phyloP scores from a whole-genome alignment of 1,140 invertebrate genomes.

The Spodoptera frugiperda region DNA sequence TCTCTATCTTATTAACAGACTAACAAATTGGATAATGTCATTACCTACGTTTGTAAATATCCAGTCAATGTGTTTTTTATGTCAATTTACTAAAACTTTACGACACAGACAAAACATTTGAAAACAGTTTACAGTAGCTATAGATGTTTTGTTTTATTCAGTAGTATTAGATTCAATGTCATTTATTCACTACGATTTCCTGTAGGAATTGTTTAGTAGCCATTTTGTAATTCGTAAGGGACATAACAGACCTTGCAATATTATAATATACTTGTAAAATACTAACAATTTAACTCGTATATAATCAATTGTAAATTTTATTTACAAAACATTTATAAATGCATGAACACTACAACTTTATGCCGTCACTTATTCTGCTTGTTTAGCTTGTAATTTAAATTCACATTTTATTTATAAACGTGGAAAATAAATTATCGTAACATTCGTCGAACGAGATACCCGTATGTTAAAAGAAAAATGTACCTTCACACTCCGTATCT shows the following conservation, averaged over 20 bases:
- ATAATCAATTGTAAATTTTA: no score
- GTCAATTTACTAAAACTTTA: slow-evolving; percentile 14
- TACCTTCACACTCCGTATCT: slow-evolving; percentile 11
- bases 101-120: slow-evolving; percentile 18
- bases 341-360: background rate
- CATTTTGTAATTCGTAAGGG: no score
- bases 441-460: background rate
- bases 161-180: slow-evolving; percentile 10
- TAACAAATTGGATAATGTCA: slow-evolving; percentile 29
- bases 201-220: no score
- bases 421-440: no score
- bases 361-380: background rate
- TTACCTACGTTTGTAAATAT: slow-evolving; percentile 9
- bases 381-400: slow-evolving; percentile 6
- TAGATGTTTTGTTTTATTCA: slow-evolving; percentile 7
- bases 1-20: slow-evolving; percentile 37
- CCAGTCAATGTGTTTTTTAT: slow-evolving; percentile 9
- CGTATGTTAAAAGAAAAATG: slow-evolving; percentile 34
- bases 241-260: no score
- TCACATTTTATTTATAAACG: no score
- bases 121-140: background rate
- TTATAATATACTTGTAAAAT: no score
- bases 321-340: no score
- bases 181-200: background rate
- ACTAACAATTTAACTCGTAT: no score